phyloP scores from a whole-genome alignment of 2,113 vertebrate genomes.

The Brachyhypopomus occidentalis region DNA sequence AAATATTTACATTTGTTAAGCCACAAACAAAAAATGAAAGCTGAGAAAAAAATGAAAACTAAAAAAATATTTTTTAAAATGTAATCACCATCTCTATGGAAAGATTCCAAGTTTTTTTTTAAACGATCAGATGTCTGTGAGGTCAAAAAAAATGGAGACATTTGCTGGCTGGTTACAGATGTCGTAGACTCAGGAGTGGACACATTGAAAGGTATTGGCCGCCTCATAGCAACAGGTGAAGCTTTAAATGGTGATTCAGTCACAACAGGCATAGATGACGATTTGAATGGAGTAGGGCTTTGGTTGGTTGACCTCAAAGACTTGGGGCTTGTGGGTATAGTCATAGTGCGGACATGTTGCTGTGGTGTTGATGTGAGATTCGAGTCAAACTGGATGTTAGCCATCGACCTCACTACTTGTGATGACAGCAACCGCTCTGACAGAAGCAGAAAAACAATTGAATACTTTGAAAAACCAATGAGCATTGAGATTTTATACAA shows the following conservation, averaged over 20 bases:
- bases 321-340: conserved; percentile 30
- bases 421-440: conserved; percentile 37
- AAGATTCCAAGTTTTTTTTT: not conserved
- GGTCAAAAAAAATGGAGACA: conserved; percentile 9
- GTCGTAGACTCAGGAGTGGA: not conserved
- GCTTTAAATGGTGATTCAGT: not conserved
- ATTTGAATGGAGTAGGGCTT: conserved; percentile 27
- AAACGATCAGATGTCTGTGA: not conserved
- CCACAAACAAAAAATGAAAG: not conserved
- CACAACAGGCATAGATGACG: not conserved
- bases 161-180: conserved; percentile 3
- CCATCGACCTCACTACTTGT: conserved; percentile 15
- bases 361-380: conserved; percentile 15
- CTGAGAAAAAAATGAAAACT: not conserved
- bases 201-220: not conserved
- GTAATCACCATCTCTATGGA: conserved; percentile 20
- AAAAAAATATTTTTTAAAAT: not conserved
- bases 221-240: not conserved
- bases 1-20: not conserved
- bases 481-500: not conserved
- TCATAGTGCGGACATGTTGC: conserved; percentile 22
- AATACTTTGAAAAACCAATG: not conserved
- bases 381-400: conserved; percentile 18
- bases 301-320: conserved; percentile 21
- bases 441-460: not conserved